phyloP scores from a whole-genome alignment of 1,140 invertebrate species.

The Psilanteris sp. region DNA sequence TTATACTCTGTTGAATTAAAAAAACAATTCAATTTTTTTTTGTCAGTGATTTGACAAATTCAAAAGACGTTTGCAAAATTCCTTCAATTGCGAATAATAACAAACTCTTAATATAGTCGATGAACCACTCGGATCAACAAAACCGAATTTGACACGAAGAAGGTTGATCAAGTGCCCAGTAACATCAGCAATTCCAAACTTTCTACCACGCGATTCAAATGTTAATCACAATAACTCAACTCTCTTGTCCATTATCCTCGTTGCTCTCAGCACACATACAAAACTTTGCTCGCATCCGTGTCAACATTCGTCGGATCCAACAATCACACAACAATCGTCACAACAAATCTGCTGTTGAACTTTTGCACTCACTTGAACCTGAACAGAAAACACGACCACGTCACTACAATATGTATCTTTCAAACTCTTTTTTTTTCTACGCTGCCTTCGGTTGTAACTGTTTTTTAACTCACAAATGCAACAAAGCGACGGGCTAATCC shows the following conservation, averaged over 20 bases:
- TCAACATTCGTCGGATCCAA: slow-evolving; percentile 8
- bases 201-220: slow-evolving; percentile 23
- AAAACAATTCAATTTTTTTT: too few relatives aligned
- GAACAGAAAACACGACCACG: neutral
- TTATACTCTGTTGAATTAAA: too few relatives aligned
- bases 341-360: neutral
- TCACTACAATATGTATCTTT: slow-evolving; percentile 12
- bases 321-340: slow-evolving; percentile 6
- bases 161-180: neutral
- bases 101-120: too few relatives aligned
- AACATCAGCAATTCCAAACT: slow-evolving; percentile 4
- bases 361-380: slow-evolving; percentile 22
- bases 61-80: too few relatives aligned
- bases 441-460: too few relatives aligned
- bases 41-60: too few relatives aligned
- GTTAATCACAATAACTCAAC: slow-evolving; percentile 23
- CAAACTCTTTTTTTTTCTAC: too few relatives aligned
- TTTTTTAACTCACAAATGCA: too few relatives aligned
- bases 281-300: slow-evolving; percentile 35
- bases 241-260: slow-evolving; percentile 9
- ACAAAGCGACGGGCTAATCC: too few relatives aligned
- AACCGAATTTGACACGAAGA: slow-evolving; percentile 6
- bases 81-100: too few relatives aligned
- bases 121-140: too few relatives aligned
- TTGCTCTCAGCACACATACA: slow-evolving; percentile 2